Conservation (phyloP, 2,113 vertebrate genomes). For the Pelmatolapia mariae region DNA sequence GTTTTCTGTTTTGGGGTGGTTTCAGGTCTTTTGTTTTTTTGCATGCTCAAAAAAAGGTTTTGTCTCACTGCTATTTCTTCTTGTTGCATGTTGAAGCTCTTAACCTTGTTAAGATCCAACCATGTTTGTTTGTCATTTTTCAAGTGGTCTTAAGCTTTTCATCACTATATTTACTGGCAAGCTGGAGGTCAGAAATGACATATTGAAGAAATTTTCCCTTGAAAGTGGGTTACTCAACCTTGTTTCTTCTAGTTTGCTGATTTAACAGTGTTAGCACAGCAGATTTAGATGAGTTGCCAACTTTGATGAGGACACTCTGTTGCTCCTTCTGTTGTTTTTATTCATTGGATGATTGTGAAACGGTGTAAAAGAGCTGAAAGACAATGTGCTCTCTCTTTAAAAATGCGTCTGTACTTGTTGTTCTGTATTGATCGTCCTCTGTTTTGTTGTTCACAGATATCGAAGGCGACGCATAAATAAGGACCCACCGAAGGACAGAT, state of each 20-base stretch:
- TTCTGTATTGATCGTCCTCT: not conserved
- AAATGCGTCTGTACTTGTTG: not conserved
- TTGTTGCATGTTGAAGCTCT: not conserved
- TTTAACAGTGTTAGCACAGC: not conserved
- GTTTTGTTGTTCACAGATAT: slow-evolving; percentile 50
- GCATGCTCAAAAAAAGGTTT: not conserved
- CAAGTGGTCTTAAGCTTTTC: not conserved
- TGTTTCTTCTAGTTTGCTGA: not conserved
- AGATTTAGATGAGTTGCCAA: not conserved
- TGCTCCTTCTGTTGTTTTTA: not conserved
- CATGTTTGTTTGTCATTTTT: not conserved
- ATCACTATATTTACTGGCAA: not conserved
- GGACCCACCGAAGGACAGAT: slow-evolving; percentile 55
- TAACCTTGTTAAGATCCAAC: not conserved
- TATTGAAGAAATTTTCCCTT: not conserved
- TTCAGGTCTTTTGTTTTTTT: not conserved
- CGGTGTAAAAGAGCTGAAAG: not conserved
- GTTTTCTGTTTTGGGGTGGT: not conserved
- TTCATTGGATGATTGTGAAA: not conserved
- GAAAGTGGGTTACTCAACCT: not conserved
- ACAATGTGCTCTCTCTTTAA: not conserved
- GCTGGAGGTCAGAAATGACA: not conserved
- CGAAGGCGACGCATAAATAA: slow-evolving; percentile 54
- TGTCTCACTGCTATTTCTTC: not conserved
- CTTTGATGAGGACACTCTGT: not conserved